phyloP scores from a whole-genome alignment of 2,797 vertebrate species.

The Hoplostethus mediterraneus region DNA sequence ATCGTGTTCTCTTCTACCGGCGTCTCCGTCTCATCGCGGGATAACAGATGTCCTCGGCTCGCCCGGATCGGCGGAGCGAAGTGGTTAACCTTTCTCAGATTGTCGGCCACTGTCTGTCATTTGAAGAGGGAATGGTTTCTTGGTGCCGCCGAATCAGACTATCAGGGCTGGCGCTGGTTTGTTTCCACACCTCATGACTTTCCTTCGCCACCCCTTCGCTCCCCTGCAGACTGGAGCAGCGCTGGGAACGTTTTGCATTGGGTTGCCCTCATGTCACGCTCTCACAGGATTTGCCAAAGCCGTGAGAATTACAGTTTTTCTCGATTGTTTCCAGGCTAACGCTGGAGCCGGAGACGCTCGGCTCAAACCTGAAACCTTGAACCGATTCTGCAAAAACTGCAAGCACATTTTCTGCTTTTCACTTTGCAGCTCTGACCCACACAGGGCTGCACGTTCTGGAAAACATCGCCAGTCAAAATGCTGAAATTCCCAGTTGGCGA shows the following conservation, averaged over 20 bases:
- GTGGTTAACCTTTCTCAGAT: conserved; percentile 44
- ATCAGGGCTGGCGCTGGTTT: neutral
- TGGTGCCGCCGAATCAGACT: neutral
- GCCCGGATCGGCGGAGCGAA: neutral
- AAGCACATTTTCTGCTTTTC: too few relatives aligned
- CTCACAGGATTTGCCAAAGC: neutral
- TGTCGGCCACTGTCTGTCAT: conserved; percentile 1
- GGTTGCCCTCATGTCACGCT: conserved; percentile 10
- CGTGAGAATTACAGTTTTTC: too few relatives aligned
- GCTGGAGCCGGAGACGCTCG: too few relatives aligned
- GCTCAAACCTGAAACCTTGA: too few relatives aligned
- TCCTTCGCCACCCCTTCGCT: neutral
- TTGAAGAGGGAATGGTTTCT: neutral
- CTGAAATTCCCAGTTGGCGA: too few relatives aligned
- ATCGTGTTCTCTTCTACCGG: neutral
- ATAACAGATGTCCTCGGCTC: conserved; percentile 23
- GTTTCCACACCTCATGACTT: conserved; percentile 11
- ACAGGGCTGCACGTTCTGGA: too few relatives aligned
- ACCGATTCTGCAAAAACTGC: too few relatives aligned
- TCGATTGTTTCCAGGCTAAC: too few relatives aligned
- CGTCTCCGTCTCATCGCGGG: conserved; percentile 10
- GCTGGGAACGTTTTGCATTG: conserved; percentile 1
- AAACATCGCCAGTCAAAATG: too few relatives aligned
- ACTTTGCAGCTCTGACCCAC: too few relatives aligned
- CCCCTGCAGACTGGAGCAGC: neutral